These are phyloP conservation scores for Rhinoptilus africanus DNA, from an alignment of 2,113 vertebrate species.

Conservation along the genomic window DNA sequence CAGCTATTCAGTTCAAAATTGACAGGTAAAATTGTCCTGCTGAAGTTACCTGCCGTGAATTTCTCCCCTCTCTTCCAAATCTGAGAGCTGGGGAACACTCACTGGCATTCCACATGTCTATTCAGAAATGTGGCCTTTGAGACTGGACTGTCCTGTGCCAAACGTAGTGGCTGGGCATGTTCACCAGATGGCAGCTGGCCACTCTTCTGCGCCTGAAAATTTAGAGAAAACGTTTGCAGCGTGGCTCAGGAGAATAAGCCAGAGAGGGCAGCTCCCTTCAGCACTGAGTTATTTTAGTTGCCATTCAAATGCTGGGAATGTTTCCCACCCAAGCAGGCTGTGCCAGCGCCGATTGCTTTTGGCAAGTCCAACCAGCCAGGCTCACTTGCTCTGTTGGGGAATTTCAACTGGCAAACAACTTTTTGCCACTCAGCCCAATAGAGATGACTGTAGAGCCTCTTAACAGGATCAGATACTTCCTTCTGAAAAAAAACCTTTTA, in stretches of 20 bases:
- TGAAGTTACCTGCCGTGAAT: neutral
- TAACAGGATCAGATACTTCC: neutral
- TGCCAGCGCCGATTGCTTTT: neutral
- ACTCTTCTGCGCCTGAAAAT: neutral
- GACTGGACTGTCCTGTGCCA: neutral
- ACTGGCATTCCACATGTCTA: neutral
- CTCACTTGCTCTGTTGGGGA: neutral
- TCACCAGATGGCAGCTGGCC: neutral
- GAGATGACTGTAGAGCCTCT: neutral
- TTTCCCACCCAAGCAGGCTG: neutral
- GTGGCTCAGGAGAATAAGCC: neutral
- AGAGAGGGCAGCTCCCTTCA: neutral
- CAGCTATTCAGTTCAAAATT: neutral
- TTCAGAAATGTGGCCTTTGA: neutral
- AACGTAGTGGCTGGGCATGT: neutral
- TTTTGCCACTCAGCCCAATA: neutral
- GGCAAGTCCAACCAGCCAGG: neutral
- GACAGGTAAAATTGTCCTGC: neutral
- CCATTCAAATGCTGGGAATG: neutral
- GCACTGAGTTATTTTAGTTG: neutral
- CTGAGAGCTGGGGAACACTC: neutral
- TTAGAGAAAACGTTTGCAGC: neutral
- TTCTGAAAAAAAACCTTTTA: neutral
- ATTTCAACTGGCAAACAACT: neutral
- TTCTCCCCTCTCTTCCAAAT: neutral